A percentile compares a stretch with the other conserved stretches of the same genome.
phyloP scores from a whole-genome alignment of 2,797 vertebrate species.

The Bradypus variegatus region DNA sequence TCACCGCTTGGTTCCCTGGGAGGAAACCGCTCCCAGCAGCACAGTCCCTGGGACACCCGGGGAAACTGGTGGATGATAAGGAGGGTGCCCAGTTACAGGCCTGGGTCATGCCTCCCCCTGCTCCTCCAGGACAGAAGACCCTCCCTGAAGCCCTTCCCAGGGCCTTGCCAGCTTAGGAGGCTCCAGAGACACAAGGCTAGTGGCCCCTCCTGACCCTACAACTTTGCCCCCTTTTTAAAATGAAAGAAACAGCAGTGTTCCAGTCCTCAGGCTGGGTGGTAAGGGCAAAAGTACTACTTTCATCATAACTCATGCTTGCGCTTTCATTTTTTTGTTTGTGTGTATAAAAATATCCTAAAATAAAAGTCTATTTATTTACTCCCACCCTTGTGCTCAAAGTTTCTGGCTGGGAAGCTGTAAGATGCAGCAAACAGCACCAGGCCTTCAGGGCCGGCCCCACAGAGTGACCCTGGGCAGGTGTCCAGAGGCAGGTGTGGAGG shows the following conservation, averaged over 20 bases:
- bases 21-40: too few species aligned
- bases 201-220: too few species aligned
- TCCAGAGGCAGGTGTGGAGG: accelerated
- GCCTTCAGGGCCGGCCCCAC: not conserved
- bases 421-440: too few species aligned
- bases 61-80: accelerated
- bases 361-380: too few species aligned
- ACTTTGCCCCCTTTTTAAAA: too few species aligned
- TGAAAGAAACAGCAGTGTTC: accelerated
- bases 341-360: too few species aligned
- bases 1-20: accelerated
- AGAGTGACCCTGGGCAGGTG: not conserved
- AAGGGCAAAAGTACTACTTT: too few species aligned
- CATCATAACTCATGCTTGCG: not conserved
- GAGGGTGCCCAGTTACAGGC: not conserved
- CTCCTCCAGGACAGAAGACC: too few species aligned
- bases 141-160: not conserved
- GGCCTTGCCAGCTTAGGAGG: not conserved
- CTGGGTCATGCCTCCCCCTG: not conserved
- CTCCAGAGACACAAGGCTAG: not conserved
- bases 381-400: not conserved
- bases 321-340: not conserved
- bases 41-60: accelerated
- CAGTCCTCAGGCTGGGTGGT: accelerated
- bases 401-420: accelerated